Percentiles rank a stretch among this genome's conserved stretches.
Conservation (phyloP, 2,113 vertebrate species). For the Forbesichthys agassizii region DNA sequence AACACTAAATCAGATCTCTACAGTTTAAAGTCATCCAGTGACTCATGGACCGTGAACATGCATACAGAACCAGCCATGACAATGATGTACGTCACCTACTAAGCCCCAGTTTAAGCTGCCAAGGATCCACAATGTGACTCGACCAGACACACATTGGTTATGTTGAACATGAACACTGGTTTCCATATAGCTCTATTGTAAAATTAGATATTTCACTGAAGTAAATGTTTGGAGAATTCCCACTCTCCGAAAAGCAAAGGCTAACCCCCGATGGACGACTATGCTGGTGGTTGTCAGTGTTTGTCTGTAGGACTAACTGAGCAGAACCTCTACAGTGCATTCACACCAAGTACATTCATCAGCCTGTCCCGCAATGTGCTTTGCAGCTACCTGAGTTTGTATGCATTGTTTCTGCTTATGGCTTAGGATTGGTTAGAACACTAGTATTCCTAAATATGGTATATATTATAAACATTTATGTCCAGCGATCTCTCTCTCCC, state of each 20-base stretch:
- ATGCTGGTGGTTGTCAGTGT: background rate
- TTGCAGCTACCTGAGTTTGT: constrained; percentile 39
- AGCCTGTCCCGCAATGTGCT: background rate
- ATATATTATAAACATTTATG: background rate
- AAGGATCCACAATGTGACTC: background rate
- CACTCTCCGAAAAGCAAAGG: no score
- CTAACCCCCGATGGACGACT: background rate
- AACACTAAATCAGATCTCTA: constrained; percentile 52
- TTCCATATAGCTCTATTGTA: no score
- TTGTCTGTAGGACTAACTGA: background rate
- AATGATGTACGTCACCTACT: constrained; percentile 60
- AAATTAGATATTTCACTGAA: no score
- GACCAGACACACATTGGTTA: background rate
- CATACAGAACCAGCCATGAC: constrained; percentile 76
- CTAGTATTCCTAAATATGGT: no score
- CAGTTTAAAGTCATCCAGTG: constrained; percentile 84
- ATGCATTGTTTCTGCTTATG: constrained; percentile 44
- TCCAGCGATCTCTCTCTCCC: background rate
- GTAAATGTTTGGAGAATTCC: no score
- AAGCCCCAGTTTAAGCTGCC: background rate
- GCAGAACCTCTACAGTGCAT: background rate
- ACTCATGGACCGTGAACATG: constrained; percentile 76
- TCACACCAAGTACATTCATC: constrained; percentile 21
- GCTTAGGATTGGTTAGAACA: constrained; percentile 1
- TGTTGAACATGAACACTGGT: background rate